A percentile compares a stretch with the other conserved stretches of the same genome.
These are phyloP conservation scores for Xanthia icteritia DNA, from an alignment of 2,888 invertebrate genomes.

Conservation along the genomic window DNA sequence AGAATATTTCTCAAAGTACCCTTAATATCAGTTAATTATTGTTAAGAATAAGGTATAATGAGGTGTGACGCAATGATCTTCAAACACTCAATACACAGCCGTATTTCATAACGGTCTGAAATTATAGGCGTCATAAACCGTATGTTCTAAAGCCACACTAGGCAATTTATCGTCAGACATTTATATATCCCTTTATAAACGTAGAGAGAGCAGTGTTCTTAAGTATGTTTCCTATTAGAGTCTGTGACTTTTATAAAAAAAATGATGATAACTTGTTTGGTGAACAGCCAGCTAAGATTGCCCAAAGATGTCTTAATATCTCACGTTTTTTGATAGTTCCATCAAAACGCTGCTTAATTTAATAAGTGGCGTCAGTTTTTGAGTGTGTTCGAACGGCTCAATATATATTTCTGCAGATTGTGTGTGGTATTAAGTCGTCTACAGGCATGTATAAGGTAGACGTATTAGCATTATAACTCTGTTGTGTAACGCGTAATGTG, in stretches of 20 bases:
- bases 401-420: slow-evolving; percentile 1
- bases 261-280: slow-evolving; percentile 26
- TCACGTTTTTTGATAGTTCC: background rate
- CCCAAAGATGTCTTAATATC: slow-evolving; percentile 9
- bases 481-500: slow-evolving; percentile 33
- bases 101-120: slow-evolving; percentile 22
- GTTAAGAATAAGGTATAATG: too few relatives aligned
- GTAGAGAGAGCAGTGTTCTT: background rate
- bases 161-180: slow-evolving; percentile 23
- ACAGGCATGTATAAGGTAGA: background rate
- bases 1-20: background rate
- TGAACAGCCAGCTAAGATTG: slow-evolving; percentile 8
- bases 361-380: background rate
- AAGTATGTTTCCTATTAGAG: background rate
- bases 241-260: background rate
- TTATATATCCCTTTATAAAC: background rate
- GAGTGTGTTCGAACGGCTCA: background rate
- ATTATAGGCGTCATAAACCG: slow-evolving; percentile 25
- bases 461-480: slow-evolving; percentile 17
- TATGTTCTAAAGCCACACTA: slow-evolving; percentile 21
- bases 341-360: background rate
- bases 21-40: slow-evolving; percentile 5
- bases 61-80: too few relatives aligned
- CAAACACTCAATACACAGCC: too few relatives aligned
- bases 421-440: slow-evolving; percentile 12